Base-by-base conservation (phyloP, 2,888 invertebrate species). In the Apodemia hepburni region DNA sequence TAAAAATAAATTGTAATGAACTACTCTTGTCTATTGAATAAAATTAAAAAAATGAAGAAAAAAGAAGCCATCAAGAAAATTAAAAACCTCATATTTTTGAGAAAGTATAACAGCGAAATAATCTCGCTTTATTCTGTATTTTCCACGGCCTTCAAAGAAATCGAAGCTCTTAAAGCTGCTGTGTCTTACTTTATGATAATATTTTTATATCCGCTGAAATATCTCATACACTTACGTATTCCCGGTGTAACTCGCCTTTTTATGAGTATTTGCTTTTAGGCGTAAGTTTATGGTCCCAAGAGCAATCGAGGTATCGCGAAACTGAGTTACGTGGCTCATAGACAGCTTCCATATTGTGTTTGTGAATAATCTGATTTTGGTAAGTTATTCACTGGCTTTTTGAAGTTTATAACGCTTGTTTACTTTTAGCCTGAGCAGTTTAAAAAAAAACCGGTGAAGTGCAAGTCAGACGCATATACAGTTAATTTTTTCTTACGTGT, bases 261-360 rank as follows among this genome's bases (percentile, higher is more conserved):
- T 72, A 72, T 72, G 66, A 67, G 66, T 69, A 65, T 72, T 72
- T 70, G 68, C 69, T 70, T 70, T 71, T 68, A 73, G 69, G 68
- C 68, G 67, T 59, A 66, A 65, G 65, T 67, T 69, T 68, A 68
- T 69, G 54, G 54, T 54, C 54, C 54, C 54, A 0, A 54, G 54
- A 54, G 54, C 54, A 54, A 54, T 54, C 27, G 54, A 54, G 54
- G 54, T 54, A 54, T 54, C 27, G 54, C 54, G 54, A 54, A 54
- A 54, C 27, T 54, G 54, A 54, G 54, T 54, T 54, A 54, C 54
- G 15, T 5, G 54, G 54, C 12, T 27, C 27, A 27, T 27, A 54
- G 54, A 54, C 27, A 54, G 11, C 0, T 15, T 27, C 1, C 6
- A 54, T 18, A 27, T 54, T 54, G 11, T 27, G 15, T 54, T 54